phyloP scores from a whole-genome alignment of 2,888 invertebrate genomes.

The Sepiola atlantica region DNA sequence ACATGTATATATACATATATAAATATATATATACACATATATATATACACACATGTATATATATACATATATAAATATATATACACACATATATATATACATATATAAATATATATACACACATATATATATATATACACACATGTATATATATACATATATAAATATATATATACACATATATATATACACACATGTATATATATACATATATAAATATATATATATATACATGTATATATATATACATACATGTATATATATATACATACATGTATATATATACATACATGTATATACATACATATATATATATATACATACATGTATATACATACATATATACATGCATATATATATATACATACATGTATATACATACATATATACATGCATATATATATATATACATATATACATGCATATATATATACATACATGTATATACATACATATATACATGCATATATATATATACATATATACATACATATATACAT shows the following conservation, averaged over 20 bases:
- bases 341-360: no score
- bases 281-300: not conserved
- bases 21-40: not conserved
- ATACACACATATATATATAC: not conserved
- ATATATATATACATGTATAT: not conserved
- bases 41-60: not conserved
- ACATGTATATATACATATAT: not conserved
- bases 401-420: not conserved
- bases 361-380: no score
- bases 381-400: not conserved
- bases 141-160: not conserved
- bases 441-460: not conserved
- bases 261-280: not conserved
- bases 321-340: not conserved
- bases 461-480: not conserved
- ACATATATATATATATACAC: not conserved
- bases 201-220: not conserved
- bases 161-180: not conserved
- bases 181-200: not conserved
- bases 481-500: not conserved
- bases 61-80: not conserved
- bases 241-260: not conserved
- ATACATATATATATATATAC: not conserved
- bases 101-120: not conserved
- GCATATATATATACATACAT: not conserved